Evolutionary conservation across 2,888 invertebrate species (phyloP).

Genomic region (Lasioglossum malachurum): DNA sequence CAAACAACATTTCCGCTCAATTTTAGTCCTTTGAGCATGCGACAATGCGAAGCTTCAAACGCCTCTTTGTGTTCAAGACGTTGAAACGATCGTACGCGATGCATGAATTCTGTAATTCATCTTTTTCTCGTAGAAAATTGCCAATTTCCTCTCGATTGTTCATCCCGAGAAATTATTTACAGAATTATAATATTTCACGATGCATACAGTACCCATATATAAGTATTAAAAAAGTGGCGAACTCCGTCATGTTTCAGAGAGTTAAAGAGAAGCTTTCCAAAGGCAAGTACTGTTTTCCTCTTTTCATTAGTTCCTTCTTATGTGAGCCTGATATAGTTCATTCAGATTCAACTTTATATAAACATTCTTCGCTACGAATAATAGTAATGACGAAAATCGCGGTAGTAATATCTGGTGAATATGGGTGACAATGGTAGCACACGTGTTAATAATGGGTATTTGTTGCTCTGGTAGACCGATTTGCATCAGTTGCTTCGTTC

Average conservation of each 20-base stretch:
- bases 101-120: background rate
- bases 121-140: background rate
- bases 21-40: slow-evolving; percentile 55
- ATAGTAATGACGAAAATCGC: too few relatives aligned
- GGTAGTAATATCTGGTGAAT: too few relatives aligned
- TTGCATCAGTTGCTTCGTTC: background rate
- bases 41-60: slow-evolving; percentile 6
- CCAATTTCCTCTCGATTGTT: background rate
- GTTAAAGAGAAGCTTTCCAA: too few relatives aligned
- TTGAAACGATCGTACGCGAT: slow-evolving; percentile 1
- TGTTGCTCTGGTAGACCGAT: background rate
- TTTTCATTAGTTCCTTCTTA: too few relatives aligned
- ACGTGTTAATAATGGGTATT: background rate
- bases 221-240: too few relatives aligned
- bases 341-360: too few relatives aligned
- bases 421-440: too few relatives aligned
- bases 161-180: background rate
- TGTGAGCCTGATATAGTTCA: too few relatives aligned
- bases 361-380: too few relatives aligned
- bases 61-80: background rate
- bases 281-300: too few relatives aligned
- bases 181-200: background rate
- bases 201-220: too few relatives aligned
- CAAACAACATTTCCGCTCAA: slow-evolving; percentile 66
- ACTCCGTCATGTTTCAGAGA: too few relatives aligned